phyloP scores from a whole-genome alignment of 2,113 vertebrate species.

The Turnix velox region DNA sequence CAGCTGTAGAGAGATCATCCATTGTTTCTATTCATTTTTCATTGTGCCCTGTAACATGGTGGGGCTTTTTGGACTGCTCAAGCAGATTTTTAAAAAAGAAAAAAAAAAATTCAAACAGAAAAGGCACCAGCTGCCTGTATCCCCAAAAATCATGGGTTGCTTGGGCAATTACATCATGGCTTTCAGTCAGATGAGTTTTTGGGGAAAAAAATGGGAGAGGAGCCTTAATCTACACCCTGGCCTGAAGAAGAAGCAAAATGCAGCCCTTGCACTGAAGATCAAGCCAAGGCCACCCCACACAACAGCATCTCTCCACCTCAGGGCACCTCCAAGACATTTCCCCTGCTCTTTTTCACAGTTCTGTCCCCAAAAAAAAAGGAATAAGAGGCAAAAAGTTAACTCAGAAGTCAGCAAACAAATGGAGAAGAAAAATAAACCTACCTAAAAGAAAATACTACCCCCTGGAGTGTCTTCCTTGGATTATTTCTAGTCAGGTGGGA shows the following conservation, averaged over 20 bases:
- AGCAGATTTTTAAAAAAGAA: not conserved
- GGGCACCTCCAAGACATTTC: not conserved
- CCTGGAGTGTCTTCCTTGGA: conserved; percentile 22
- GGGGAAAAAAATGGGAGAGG: not conserved
- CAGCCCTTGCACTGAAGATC: not conserved
- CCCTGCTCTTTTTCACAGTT: not conserved
- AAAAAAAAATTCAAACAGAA: not conserved
- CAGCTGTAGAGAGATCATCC: not conserved
- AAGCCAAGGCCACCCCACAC: not conserved
- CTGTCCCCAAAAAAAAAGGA: not conserved
- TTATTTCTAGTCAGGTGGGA: conserved; percentile 19
- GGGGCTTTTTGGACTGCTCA: not conserved
- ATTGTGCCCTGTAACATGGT: not conserved
- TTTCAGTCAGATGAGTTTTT: not conserved
- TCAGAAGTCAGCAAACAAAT: not conserved
- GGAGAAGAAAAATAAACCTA: conserved; percentile 16
- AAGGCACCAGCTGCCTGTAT: not conserved
- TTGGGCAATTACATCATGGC: accelerated
- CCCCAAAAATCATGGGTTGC: not conserved
- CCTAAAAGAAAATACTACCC: too few species aligned
- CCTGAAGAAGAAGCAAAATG: not conserved
- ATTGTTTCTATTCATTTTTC: not conserved
- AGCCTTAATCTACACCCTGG: accelerated
- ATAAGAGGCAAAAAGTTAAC: not conserved
- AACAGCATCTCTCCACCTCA: not conserved